Base-by-base conservation (phyloP, 2,888 invertebrate genomes). In the Maniola hyperantus region DNA sequence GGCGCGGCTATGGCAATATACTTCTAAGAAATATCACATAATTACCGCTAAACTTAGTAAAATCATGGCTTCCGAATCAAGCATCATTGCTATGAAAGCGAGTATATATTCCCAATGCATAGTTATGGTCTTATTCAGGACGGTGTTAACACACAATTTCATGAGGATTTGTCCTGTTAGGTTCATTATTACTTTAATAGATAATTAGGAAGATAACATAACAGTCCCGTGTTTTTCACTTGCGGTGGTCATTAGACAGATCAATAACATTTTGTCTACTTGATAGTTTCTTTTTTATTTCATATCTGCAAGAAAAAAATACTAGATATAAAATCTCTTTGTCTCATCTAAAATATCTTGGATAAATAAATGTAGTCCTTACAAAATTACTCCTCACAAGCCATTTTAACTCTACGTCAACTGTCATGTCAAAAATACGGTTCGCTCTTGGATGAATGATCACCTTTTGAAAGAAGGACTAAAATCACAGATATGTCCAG, bases 31-130 rank as follows among this genome's bases (percentile, higher is more conserved):
- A 36, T 39, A 18, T 20, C 8, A 44, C 26, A 61, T 58, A 73
- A 69, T 82, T 83, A 88, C 88, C 85, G 79, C 75, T 8, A 78
- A 71, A 59, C 83, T 79, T 70, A 78, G 79, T 68, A 83, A 79
- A 79, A 76, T 69, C 72, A 76, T 66, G 80, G 67, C 64, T 78
- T 79, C 59, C 77, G 78, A 79, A 63, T 84, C 80, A 66, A 84
- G 68, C 46, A 75, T 73, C 57, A 85, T 73, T 5, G 78, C 76
- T 57, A 83, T 54, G 44, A 82, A 72, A 4, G 80, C 76, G 13
- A 85, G 58, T 66, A 82, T 81, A 55, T 82, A 74, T 74, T 83
- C 81, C 83, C 83, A 87, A 72, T 76, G 76, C 83, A 86, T 84
- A 36, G 72, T 79, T 66, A 74, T 74, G 66, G 71, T 79, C 67